Evolutionary conservation across 2,888 invertebrate species (phyloP).

Genomic region (Aradus depressus): DNA sequence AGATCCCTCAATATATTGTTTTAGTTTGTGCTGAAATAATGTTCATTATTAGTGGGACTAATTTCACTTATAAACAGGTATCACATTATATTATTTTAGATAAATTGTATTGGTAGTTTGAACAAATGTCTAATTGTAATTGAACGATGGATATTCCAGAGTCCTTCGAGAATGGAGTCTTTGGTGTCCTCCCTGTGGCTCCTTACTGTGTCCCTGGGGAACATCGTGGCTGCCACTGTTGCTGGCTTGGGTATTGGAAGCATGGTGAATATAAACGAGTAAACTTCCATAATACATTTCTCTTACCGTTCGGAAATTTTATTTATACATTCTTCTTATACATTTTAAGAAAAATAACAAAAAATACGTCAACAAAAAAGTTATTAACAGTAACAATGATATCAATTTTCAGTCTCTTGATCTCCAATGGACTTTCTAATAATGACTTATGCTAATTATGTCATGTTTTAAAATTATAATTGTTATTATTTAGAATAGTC

Average conservation of each 20-base stretch:
- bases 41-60: constrained; percentile 8
- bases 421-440: too few relatives aligned
- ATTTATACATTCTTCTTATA: too few relatives aligned
- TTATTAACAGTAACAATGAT: too few relatives aligned
- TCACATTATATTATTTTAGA: neutral
- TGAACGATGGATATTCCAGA: neutral
- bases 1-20: constrained; percentile 10
- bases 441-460: too few relatives aligned
- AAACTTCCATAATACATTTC: too few relatives aligned
- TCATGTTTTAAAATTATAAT: too few relatives aligned
- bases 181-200: constrained; percentile 7
- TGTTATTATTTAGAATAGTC: too few relatives aligned
- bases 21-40: constrained; percentile 12
- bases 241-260: neutral
- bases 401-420: too few relatives aligned
- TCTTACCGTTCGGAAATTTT: too few relatives aligned
- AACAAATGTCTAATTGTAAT: constrained; percentile 5
- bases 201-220: constrained; percentile 7
- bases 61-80: constrained; percentile 11
- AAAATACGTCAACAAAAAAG: too few relatives aligned
- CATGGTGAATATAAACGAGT: constrained; percentile 12
- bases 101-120: neutral
- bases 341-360: too few relatives aligned
- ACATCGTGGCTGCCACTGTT: neutral
- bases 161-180: constrained; percentile 5